These are phyloP conservation scores for Chaetodon trifascialis DNA, from an alignment of 2,113 vertebrate species.

Conservation along the genomic window DNA sequence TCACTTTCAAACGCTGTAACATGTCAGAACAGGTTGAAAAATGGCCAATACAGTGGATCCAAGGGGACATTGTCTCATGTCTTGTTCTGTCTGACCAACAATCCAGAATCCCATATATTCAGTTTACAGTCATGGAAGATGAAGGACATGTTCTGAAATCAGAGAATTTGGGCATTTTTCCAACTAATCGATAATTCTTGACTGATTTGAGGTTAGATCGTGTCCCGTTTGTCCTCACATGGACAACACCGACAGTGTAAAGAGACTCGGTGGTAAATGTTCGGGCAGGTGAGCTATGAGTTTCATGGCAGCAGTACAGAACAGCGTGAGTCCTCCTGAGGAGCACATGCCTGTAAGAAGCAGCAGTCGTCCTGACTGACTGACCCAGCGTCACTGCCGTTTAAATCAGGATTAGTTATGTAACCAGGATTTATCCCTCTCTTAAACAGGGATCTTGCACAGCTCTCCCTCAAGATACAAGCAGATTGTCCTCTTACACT, in stretches of 20 bases:
- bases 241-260: background rate
- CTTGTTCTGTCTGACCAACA: background rate
- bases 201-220: background rate
- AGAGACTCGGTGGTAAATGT: background rate
- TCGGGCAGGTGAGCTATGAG: background rate
- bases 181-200: background rate
- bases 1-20: no score
- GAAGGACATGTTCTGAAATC: background rate
- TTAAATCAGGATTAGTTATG: constrained; percentile 77
- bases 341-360: constrained; percentile 30
- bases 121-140: background rate
- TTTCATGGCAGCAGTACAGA: background rate
- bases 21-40: no score
- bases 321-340: background rate
- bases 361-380: constrained; percentile 41
- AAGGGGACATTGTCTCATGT: background rate
- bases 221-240: background rate
- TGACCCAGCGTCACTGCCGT: constrained; percentile 44
- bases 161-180: background rate
- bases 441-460: constrained; percentile 56
- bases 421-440: constrained; percentile 67
- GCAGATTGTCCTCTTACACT: constrained; percentile 35
- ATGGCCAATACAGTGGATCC: no score
- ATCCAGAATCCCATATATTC: background rate
- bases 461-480: constrained; percentile 46